A percentile compares a stretch with the other conserved stretches of the same genome.
phyloP scores from a whole-genome alignment of 2,797 vertebrate genomes.

The Psittacula derbiana region DNA sequence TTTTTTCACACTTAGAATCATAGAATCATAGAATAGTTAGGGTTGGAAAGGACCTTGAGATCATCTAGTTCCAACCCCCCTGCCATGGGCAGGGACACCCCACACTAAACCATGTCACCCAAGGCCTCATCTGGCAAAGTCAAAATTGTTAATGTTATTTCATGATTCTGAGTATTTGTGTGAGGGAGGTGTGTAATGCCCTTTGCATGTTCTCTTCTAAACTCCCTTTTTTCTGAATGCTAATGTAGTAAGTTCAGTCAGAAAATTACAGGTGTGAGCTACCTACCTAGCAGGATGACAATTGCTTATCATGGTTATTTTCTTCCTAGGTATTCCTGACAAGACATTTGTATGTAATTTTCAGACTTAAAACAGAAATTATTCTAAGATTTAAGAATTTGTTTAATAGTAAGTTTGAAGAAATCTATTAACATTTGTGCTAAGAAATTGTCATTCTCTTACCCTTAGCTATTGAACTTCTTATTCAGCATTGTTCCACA shows the following conservation, averaged over 20 bases:
- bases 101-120: too few relatives aligned
- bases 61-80: too few relatives aligned
- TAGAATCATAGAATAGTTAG: too few relatives aligned
- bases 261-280: background rate
- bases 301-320: background rate
- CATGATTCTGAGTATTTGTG: background rate
- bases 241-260: background rate
- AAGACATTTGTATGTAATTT: background rate
- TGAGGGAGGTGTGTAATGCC: background rate
- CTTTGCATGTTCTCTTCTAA: background rate
- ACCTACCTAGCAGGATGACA: background rate
- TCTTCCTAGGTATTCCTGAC: background rate
- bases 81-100: too few relatives aligned
- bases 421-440: constrained; percentile 37
- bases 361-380: background rate
- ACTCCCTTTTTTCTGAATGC: background rate
- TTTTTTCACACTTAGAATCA: background rate
- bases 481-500: background rate
- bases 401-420: background rate
- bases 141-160: background rate
- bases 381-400: background rate
- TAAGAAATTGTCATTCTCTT: constrained; percentile 15
- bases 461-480: background rate
- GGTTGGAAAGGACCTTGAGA: too few relatives aligned
- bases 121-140: background rate